Percentiles rank a stretch among this genome's conserved stretches.
phyloP scores from a whole-genome alignment of 2,113 vertebrate genomes.

The Aramus guarauna region DNA sequence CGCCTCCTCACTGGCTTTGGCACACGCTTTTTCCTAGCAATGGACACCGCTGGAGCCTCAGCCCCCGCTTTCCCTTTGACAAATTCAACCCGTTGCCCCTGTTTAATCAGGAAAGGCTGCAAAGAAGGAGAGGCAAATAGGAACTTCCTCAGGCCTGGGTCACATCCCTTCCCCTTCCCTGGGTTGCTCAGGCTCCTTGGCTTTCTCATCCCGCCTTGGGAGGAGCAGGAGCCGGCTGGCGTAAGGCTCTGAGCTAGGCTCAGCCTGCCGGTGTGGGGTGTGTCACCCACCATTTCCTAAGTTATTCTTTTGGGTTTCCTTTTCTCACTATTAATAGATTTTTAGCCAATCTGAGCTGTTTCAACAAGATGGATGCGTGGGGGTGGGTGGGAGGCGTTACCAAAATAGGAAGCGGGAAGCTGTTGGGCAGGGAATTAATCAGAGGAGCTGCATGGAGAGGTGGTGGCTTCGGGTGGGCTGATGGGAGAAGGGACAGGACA shows the following conservation, averaged over 20 bases:
- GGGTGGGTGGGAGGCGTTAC: not conserved
- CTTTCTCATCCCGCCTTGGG: slow-evolving; percentile 48
- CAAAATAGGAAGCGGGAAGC: slow-evolving; percentile 32
- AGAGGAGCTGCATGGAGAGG: not conserved
- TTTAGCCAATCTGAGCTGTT: slow-evolving; percentile 54
- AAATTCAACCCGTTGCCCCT: not conserved
- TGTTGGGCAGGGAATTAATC: slow-evolving; percentile 23
- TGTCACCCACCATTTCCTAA: slow-evolving; percentile 71
- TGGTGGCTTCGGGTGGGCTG: not conserved
- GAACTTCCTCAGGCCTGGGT: slow-evolving; percentile 33
- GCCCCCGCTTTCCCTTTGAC: not conserved
- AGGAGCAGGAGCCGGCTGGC: not conserved
- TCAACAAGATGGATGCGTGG: not conserved
- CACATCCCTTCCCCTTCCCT: slow-evolving; percentile 26
- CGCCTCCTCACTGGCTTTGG: not conserved
- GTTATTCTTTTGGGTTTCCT: slow-evolving; percentile 77
- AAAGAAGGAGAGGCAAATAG: not conserved
- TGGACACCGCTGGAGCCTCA: not conserved
- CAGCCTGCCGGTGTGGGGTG: not conserved
- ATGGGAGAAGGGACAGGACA: not conserved
- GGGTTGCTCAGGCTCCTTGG: not conserved
- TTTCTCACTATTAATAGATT: slow-evolving; percentile 78
- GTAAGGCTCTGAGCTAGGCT: not conserved
- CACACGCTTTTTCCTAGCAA: not conserved
- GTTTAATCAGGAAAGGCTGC: slow-evolving; percentile 33